Evolutionary conservation across 2,113 vertebrate genomes (phyloP).

Genomic region (Callospermophilus lateralis): DNA sequence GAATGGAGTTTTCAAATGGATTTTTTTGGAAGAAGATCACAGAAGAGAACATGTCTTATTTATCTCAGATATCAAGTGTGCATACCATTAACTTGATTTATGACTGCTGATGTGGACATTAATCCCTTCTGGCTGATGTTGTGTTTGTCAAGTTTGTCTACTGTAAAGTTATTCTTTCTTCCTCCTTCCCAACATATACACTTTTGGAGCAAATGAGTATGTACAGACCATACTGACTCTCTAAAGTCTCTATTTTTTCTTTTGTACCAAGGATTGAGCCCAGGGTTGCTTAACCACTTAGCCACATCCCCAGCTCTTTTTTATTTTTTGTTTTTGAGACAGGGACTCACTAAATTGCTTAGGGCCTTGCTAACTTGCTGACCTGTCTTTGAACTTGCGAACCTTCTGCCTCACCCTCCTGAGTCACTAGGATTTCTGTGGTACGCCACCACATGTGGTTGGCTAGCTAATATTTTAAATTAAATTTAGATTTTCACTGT

Average conservation of each 20-base stretch:
- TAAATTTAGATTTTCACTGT: background rate
- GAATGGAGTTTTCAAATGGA: background rate
- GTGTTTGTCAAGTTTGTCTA: background rate
- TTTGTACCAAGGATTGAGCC: no score
- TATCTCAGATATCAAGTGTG: background rate
- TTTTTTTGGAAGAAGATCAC: background rate
- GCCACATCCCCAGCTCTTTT: no score
- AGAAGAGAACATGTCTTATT: background rate
- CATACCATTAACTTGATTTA: background rate
- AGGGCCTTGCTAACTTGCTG: no score
- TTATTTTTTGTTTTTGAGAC: no score
- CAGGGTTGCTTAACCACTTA: no score
- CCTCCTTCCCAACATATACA: background rate
- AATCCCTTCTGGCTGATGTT: background rate
- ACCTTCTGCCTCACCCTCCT: no score
- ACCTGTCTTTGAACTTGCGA: no score
- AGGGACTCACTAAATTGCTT: no score
- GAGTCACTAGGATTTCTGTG: no score
- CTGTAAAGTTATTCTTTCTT: background rate
- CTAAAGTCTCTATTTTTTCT: background rate
- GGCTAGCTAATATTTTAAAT: constrained; percentile 27
- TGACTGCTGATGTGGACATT: background rate
- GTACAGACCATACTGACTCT: background rate
- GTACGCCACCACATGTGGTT: no score
- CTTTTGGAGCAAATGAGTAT: background rate